Conservation (phyloP, 92 coral and sea anemone species). For the Umimayanthus kanabou region DNA sequence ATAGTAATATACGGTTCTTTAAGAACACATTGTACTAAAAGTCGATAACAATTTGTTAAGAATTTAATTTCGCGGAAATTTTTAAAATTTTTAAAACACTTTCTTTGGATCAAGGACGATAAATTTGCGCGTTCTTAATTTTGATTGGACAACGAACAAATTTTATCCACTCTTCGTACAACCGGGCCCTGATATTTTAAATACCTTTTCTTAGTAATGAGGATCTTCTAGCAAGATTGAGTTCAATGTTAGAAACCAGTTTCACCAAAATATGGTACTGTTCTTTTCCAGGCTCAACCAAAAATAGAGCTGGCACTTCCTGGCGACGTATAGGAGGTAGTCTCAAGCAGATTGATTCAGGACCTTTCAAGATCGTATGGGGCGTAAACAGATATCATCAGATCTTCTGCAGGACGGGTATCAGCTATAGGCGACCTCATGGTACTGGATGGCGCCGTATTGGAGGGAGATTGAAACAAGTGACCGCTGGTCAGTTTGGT, state of each 20-base stretch:
- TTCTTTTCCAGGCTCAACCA: slow-evolving; percentile 21
- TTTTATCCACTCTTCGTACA: no score
- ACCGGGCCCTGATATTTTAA: no score
- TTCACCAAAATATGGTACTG: neutral
- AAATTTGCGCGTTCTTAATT: no score
- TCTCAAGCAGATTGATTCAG: slow-evolving; percentile 53
- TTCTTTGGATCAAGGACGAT: no score
- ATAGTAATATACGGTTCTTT: no score
- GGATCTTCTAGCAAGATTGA: no score
- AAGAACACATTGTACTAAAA: no score
- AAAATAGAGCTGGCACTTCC: slow-evolving; percentile 26
- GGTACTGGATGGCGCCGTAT: slow-evolving; percentile 38
- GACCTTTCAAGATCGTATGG: slow-evolving; percentile 53
- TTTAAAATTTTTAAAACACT: no score
- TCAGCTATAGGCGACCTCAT: slow-evolving; percentile 26
- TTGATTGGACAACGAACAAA: no score
- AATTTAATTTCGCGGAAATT: no score
- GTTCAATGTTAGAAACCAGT: neutral
- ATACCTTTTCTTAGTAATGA: no score
- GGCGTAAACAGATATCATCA: slow-evolving; percentile 43
- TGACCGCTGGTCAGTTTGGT: slow-evolving; percentile 26
- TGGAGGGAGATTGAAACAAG: slow-evolving; percentile 39
- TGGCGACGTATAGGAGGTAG: slow-evolving; percentile 41
- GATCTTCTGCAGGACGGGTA: slow-evolving; percentile 50
- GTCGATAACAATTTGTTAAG: no score